These are phyloP conservation scores for Apodemia mormo DNA, from an alignment of 2,888 invertebrate genomes.

Conservation along the genomic window DNA sequence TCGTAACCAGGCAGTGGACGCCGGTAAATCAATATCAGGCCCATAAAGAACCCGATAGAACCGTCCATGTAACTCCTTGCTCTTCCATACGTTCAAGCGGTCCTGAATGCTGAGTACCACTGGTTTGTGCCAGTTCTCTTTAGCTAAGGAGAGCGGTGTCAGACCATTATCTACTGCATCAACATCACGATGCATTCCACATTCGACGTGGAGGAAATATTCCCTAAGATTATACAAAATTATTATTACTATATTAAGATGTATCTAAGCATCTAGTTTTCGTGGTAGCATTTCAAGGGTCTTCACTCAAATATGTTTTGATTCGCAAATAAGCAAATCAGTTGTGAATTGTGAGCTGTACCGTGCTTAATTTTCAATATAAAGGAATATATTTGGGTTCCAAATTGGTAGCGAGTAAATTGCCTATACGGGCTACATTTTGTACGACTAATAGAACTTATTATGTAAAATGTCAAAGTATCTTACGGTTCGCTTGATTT, in stretches of 20 bases:
- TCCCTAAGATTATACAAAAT: too few relatives aligned
- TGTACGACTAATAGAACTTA: constrained; percentile 13
- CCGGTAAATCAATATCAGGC: too few relatives aligned
- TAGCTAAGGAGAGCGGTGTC: too few relatives aligned
- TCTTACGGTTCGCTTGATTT: constrained; percentile 12
- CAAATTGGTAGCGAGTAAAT: constrained; percentile 29
- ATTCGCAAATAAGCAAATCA: constrained; percentile 52
- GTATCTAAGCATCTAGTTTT: constrained; percentile 38
- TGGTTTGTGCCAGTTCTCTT: too few relatives aligned
- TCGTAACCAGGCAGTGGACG: too few relatives aligned
- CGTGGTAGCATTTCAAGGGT: constrained; percentile 38
- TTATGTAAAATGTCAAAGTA: constrained; percentile 8
- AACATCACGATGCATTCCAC: too few relatives aligned
- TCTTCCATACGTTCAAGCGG: too few relatives aligned
- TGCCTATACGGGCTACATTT: constrained; percentile 18
- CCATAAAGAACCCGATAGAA: too few relatives aligned
- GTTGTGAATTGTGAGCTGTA: constrained; percentile 39
- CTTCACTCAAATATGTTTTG: constrained; percentile 51
- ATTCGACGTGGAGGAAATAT: too few relatives aligned
- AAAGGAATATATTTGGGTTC: constrained; percentile 32
- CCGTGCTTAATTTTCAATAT: constrained; percentile 40
- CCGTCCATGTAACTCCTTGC: too few relatives aligned
- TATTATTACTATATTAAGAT: neutral
- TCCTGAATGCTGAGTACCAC: too few relatives aligned
- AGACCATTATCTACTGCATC: too few relatives aligned